phyloP scores from a whole-genome alignment of 2,797 vertebrate genomes.

The Neosilurus mollespiculum region DNA sequence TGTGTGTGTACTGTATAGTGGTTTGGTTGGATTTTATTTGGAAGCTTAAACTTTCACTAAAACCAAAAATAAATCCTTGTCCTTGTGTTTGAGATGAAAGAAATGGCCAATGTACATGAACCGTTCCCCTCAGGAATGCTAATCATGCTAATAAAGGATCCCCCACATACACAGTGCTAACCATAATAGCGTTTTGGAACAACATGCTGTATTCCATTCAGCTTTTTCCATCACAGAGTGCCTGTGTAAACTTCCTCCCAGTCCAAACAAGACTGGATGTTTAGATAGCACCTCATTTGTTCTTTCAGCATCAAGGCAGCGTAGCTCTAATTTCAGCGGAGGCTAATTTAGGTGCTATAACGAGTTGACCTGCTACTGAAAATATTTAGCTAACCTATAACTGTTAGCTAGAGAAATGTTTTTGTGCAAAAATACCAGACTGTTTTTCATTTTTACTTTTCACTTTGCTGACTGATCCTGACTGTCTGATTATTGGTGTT shows the following conservation, averaged over 20 bases:
- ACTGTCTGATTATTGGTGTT: background rate
- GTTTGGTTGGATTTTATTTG: background rate
- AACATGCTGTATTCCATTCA: background rate
- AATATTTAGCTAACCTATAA: background rate
- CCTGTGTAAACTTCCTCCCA: background rate
- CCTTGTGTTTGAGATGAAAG: background rate
- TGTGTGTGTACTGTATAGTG: background rate
- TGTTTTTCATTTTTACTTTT: background rate
- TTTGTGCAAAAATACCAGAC: background rate
- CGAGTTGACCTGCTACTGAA: background rate
- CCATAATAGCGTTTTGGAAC: background rate
- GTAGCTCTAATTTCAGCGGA: background rate
- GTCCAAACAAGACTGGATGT: too few relatives aligned
- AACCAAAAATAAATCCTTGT: background rate
- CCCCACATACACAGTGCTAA: background rate
- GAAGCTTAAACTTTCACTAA: background rate
- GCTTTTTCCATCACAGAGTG: background rate
- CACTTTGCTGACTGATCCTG: background rate
- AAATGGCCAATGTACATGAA: background rate
- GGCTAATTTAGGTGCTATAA: background rate
- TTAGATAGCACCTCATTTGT: background rate
- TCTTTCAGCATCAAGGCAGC: background rate
- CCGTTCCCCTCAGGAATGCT: constrained; percentile 2
- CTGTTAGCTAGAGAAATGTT: background rate
- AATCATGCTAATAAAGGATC: constrained; percentile 10